Base-by-base conservation (phyloP, 1,140 invertebrate species). In the Philaenus spumarius region DNA sequence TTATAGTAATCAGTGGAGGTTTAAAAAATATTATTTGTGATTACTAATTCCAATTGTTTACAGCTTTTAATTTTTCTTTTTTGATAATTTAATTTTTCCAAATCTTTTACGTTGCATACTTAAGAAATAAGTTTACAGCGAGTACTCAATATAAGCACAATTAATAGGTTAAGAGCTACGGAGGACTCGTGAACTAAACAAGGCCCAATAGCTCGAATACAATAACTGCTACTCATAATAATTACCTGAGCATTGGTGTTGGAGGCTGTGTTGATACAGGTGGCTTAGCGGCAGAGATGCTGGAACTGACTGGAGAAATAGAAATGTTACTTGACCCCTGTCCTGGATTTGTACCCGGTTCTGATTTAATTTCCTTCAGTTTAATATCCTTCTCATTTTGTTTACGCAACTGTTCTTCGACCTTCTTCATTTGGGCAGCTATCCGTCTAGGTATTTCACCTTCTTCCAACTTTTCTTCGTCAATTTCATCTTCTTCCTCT, bases 401-500 rank as follows among this genome's bases (percentile, higher is more conserved):
- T 17, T 67, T 66, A 22, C 55, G 55, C 57, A 70, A 68, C 12
- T 70, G 70, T 61, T 46, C 48, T 34, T 53, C 47, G 47, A 58
- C 20, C 12, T 37, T 37, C 46, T 34, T 46, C 59, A 55, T 42
- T 58, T 61, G 47, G 30, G 35, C 40, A 15, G 50, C 58, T 3
- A 53, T 48, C 39, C 35, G 42, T 42, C 45, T 53, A 35, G 42
- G 34, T 15, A 43, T 59, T 22, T 64, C 63, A 4, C 61, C 62
- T 12, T 55, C 57, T 34, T 65, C 62, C 19, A 61, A 60, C 22
- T 62, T 64, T 26, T 68, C 65, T 17, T 68, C 64, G 30, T 62
- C 61, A 7, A 68, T 67, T 14, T 67, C 65, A 20, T 68, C 69
- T 45, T 72, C 67, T 20, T 72, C 67, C 19, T 67, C 66, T 40